Evolutionary conservation across 2,113 vertebrate genomes (phyloP), one percentile per base, ranked within the genome.

Genomic region (Fregetta grallaria): DNA sequence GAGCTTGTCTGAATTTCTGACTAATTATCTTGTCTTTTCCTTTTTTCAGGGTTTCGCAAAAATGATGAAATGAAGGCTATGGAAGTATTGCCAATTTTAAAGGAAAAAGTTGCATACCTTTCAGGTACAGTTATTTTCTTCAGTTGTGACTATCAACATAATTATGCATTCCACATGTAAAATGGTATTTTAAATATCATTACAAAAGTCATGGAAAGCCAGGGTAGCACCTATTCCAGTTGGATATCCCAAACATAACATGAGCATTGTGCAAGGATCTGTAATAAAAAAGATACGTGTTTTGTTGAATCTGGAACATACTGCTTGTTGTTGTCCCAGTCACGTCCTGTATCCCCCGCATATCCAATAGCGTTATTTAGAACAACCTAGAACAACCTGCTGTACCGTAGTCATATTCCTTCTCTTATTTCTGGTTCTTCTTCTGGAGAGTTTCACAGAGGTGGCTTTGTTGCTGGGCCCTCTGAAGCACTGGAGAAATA

Each of bases 61-160:
- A 99, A 99, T 97, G 99, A 99, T 98, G 99, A 99, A 91, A 99
- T 99, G 99, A 99, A 99, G 97, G 99, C 99, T 86, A 99, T 99
- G 95, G 99, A 99, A 97, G 99, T 99, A 82, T 98, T 99, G 94
- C 99, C 99, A 90, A 99, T 99, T 97, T 98, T 99, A 97, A 99
- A 99, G 96, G 99, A 99, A 97, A 99, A 99, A 97, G 99, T 99
- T 75, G 99, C 99, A 71, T 99, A 99, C 93, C 98, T 99, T 97
- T 99, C 99, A 98, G 99, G 99, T 99, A 98, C 94, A 59, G 97
- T 88, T 71, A 38, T 79, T 44, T 91, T 93, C 13, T 77, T 88
- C 7, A 82, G 5, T 75, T 59, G 25, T 45, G 36, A 22, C n/a
- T n/a, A n/a, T n/a, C n/a, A n/a, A n/a, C 6, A 6, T 65, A 58